Evolutionary conservation across 1,140 invertebrate species (phyloP).

Genomic region (Formica exsecta): DNA sequence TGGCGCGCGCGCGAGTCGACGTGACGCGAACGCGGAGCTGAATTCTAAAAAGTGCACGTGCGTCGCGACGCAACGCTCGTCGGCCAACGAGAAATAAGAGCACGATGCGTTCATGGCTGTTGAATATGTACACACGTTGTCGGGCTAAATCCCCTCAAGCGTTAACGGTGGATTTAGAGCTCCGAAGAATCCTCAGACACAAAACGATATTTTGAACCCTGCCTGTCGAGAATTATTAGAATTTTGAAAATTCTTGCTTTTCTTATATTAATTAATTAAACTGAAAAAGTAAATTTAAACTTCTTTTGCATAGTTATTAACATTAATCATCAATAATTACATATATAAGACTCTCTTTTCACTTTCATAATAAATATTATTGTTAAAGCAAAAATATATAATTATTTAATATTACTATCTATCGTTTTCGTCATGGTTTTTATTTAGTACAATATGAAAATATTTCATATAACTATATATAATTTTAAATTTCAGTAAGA

Average conservation of each 20-base stretch:
- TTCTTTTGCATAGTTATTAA: not conserved
- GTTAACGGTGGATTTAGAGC: constrained; percentile 33
- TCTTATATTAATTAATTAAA: not conserved
- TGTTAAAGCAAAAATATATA: not conserved
- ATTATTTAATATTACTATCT: constrained; percentile 1
- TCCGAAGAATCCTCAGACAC: no score
- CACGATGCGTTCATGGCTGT: not conserved
- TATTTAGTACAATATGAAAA: not conserved
- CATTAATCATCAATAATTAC: not conserved
- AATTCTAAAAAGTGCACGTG: constrained; percentile 66
- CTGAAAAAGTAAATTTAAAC: not conserved
- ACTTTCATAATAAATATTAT: not conserved
- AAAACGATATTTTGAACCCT: not conserved
- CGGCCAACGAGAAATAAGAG: constrained; percentile 6
- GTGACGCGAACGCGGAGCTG: constrained; percentile 10
- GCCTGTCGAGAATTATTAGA: not conserved
- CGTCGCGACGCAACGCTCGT: not conserved
- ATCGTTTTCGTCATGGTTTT: not conserved
- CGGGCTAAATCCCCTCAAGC: not conserved
- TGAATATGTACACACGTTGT: not conserved
- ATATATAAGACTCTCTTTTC: not conserved
- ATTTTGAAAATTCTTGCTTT: not conserved
- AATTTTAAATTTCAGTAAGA: not conserved
- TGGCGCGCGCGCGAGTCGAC: constrained; percentile 31
- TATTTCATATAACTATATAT: not conserved